Conservation (phyloP, 2,797 vertebrate genomes). For the Hypotaenidia okinawae region DNA sequence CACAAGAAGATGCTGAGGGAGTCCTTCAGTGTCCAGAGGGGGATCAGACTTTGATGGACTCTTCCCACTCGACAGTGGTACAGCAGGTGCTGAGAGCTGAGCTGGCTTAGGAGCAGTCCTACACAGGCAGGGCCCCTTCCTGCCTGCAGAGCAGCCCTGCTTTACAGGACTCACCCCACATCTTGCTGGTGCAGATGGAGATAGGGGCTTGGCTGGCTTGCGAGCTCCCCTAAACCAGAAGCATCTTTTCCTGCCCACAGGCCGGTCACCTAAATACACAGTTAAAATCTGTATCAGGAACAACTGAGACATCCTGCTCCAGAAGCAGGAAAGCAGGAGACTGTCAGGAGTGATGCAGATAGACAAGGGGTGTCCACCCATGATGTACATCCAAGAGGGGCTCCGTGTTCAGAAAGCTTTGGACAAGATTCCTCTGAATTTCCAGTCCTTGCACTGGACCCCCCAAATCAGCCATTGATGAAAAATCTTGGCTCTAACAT, state of each 20-base stretch:
- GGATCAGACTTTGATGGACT: background rate
- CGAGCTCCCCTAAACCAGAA: slow-evolving; percentile 55
- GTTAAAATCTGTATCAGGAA: slow-evolving; percentile 56
- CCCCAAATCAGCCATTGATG: background rate
- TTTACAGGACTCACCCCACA: background rate
- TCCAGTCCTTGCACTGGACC: background rate
- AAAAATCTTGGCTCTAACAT: background rate
- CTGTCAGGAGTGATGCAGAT: background rate
- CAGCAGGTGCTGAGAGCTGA: background rate
- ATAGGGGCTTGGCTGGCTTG: background rate
- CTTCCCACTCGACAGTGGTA: background rate
- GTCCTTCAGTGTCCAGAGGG: background rate
- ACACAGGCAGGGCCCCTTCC: background rate
- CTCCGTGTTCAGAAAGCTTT: background rate
- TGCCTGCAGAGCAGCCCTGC: background rate
- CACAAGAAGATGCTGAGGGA: background rate
- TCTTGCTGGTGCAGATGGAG: background rate
- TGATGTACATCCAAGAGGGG: background rate
- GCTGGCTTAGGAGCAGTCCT: slow-evolving; percentile 3
- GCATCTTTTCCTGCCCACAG: slow-evolving; percentile 48
- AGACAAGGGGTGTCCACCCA: background rate
- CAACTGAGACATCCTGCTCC: background rate
- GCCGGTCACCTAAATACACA: slow-evolving; percentile 51
- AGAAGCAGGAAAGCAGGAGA: background rate
- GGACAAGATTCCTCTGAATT: background rate